phyloP scores from a whole-genome alignment of 2,797 vertebrate species.

The Acanthornis magna region DNA sequence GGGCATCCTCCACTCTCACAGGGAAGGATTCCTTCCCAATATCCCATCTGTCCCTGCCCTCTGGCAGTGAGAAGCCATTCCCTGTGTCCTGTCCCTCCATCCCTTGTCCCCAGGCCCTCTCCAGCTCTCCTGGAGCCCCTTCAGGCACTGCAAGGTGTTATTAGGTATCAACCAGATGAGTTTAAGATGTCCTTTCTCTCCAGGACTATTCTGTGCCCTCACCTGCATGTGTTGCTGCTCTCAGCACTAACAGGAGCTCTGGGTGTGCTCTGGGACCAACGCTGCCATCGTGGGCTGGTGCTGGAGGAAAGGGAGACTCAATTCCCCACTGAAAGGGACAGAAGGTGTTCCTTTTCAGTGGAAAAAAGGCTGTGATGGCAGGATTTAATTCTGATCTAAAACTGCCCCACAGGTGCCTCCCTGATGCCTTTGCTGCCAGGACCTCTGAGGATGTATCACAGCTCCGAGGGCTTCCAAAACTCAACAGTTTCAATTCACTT shows the following conservation, averaged over 20 bases:
- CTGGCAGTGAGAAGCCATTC: not conserved
- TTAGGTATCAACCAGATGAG: not conserved
- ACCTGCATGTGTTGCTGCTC: accelerated
- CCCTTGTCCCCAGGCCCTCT: not conserved
- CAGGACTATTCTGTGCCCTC: not conserved
- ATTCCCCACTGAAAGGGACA: not conserved
- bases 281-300: not conserved
- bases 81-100: not conserved
- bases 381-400: not conserved
- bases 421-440: not conserved
- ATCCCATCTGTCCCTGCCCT: accelerated
- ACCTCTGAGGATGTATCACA: not conserved
- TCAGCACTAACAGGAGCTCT: not conserved
- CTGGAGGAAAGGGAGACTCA: not conserved
- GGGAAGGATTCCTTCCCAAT: accelerated
- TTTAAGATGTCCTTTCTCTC: not conserved
- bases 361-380: not conserved
- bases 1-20: not conserved
- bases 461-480: not conserved
- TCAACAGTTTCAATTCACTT: not conserved
- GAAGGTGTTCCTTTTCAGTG: not conserved
- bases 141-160: accelerated
- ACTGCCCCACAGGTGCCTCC: not conserved
- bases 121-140: not conserved
- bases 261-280: not conserved